phyloP scores from a whole-genome alignment of 2,888 invertebrate species.

The Calameuta idolon region DNA sequence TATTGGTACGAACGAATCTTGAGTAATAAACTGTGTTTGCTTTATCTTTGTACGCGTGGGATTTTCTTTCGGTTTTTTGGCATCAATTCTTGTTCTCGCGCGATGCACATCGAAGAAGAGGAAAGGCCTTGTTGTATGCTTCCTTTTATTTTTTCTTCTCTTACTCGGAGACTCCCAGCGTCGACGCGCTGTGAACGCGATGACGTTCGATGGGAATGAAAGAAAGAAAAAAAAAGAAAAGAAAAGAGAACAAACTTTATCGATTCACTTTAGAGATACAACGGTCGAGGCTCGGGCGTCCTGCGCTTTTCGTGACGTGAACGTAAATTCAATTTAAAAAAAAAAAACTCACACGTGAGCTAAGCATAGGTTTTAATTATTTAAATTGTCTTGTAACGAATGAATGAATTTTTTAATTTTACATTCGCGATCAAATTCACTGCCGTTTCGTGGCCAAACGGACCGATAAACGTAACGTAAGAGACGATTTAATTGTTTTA shows the following conservation, averaged over 20 bases:
- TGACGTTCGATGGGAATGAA: not conserved
- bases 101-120: not conserved
- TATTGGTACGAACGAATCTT: not conserved
- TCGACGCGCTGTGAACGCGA: not conserved
- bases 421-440: too few relatives aligned
- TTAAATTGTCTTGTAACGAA: not conserved
- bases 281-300: not conserved
- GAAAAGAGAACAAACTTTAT: not conserved
- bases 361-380: not conserved
- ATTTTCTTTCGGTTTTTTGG: not conserved
- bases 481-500: too few relatives aligned
- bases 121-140: not conserved
- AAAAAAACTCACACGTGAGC: not conserved
- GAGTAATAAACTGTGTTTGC: not conserved
- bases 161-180: constrained; percentile 8
- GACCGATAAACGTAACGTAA: too few relatives aligned
- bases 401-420: too few relatives aligned
- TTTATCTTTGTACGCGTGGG: not conserved
- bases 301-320: not conserved
- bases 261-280: not conserved
- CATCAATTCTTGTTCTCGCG: not conserved
- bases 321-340: not conserved
- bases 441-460: too few relatives aligned
- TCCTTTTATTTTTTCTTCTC: not conserved
- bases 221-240: not conserved